Conservation (phyloP, 2,797 vertebrate species). For the Phataginus tricuspis region DNA sequence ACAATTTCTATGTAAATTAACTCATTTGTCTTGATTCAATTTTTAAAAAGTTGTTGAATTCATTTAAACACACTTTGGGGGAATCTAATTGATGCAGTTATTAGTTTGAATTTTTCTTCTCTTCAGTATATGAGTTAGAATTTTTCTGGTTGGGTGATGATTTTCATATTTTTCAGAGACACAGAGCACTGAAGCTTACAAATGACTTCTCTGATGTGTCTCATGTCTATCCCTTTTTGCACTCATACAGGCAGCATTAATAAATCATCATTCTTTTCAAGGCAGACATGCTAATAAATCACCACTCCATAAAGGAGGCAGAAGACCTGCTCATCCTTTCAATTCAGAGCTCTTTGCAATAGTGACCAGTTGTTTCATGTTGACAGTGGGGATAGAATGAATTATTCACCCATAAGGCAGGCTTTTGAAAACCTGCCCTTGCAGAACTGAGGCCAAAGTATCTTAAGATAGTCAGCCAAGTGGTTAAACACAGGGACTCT, state of each 20-base stretch:
- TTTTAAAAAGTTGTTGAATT: neutral
- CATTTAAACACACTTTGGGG: neutral
- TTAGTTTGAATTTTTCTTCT: neutral
- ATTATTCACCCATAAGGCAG: neutral
- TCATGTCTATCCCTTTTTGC: too few species aligned
- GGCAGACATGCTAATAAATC: neutral
- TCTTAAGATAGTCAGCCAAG: neutral
- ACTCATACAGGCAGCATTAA: neutral
- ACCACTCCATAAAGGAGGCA: neutral
- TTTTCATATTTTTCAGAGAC: neutral
- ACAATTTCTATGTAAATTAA: slow-evolving; percentile 33
- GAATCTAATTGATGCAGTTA: neutral
- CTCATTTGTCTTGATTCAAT: slow-evolving; percentile 30
- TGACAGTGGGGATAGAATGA: neutral
- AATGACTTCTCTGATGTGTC: neutral
- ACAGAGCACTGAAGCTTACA: neutral
- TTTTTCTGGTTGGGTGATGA: neutral
- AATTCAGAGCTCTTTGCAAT: neutral
- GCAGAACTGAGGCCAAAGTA: neutral
- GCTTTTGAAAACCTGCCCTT: neutral
- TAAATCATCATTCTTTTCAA: neutral
- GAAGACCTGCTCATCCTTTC: neutral
- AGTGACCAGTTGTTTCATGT: neutral
- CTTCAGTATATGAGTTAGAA: neutral
- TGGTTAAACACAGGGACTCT: neutral